A percentile compares a stretch with the other conserved stretches of the same genome.
Evolutionary conservation across 2,113 vertebrate genomes (phyloP).

Genomic region (Brachirus orientalis): DNA sequence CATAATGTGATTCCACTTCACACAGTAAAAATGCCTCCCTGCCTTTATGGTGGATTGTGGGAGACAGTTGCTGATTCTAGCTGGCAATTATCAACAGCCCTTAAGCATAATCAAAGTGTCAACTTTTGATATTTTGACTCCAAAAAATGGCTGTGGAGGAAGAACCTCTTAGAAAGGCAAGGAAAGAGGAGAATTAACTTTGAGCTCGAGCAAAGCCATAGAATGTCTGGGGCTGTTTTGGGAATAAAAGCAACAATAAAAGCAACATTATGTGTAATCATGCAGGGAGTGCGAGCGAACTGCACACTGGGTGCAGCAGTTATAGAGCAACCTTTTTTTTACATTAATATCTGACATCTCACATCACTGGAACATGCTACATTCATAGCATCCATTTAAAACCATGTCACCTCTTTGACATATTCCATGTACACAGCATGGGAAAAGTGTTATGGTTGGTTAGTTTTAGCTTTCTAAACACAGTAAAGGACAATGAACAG

Average conservation of each 20-base stretch:
- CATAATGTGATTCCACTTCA: constrained; percentile 69
- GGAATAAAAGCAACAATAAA: constrained; percentile 59
- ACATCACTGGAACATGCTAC: neutral
- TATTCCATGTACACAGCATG: neutral
- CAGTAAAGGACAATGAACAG: constrained; percentile 1
- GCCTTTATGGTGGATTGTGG: constrained; percentile 28
- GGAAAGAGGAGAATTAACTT: constrained; percentile 40
- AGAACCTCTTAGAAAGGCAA: constrained; percentile 24
- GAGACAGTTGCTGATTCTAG: constrained; percentile 55
- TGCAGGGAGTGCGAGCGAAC: constrained; percentile 47
- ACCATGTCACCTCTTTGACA: neutral
- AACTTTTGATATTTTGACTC: constrained; percentile 54
- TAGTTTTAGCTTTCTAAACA: constrained; percentile 6
- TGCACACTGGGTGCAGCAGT: constrained; percentile 33
- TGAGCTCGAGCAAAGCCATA: constrained; percentile 15
- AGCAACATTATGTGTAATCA: constrained; percentile 66
- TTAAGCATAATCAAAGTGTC: constrained; percentile 54
- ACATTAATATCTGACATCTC: constrained; percentile 53
- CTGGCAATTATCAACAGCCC: constrained; percentile 58
- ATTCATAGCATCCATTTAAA: constrained; percentile 12
- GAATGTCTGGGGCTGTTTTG: constrained; percentile 7
- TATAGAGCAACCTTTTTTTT: constrained; percentile 31
- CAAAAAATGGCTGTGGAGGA: constrained; percentile 32
- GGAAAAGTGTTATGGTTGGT: neutral
- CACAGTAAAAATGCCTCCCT: constrained; percentile 30